phyloP scores from a whole-genome alignment of 2,113 vertebrate genomes.

The Syrrhaptes paradoxus region DNA sequence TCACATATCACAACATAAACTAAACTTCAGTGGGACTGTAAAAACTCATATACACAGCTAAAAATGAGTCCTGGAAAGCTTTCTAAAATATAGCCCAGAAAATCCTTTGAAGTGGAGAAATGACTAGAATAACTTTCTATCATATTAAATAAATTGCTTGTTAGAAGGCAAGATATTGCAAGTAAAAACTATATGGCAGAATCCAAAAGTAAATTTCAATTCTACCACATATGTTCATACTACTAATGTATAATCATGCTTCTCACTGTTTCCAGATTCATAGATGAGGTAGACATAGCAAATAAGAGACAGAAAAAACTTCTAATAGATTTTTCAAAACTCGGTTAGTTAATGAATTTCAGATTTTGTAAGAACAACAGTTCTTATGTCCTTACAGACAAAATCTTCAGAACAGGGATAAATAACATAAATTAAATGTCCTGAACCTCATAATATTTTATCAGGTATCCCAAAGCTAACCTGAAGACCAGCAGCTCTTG shows the following conservation, averaged over 20 bases:
- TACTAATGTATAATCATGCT: not conserved
- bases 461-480: not conserved
- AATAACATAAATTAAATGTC: not conserved
- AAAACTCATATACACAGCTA: not conserved
- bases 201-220: not conserved
- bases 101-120: not conserved
- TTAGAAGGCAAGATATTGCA: not conserved
- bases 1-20: not conserved
- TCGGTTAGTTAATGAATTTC: not conserved
- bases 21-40: not conserved
- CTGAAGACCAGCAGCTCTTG: not conserved
- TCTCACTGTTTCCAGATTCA: not conserved
- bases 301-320: not conserved
- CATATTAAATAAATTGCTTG: not conserved
- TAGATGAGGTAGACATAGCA: not conserved
- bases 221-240: not conserved
- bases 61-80: not conserved
- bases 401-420: not conserved
- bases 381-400: not conserved
- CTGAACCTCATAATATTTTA: not conserved
- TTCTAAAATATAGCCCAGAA: not conserved
- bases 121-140: not conserved
- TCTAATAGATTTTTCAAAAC: not conserved
- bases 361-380: not conserved
- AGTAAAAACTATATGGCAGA: not conserved